Percentiles rank a stretch among this genome's conserved stretches.
Evolutionary conservation across 1,140 invertebrate species (phyloP).

Genomic region (Halesus radiatus): DNA sequence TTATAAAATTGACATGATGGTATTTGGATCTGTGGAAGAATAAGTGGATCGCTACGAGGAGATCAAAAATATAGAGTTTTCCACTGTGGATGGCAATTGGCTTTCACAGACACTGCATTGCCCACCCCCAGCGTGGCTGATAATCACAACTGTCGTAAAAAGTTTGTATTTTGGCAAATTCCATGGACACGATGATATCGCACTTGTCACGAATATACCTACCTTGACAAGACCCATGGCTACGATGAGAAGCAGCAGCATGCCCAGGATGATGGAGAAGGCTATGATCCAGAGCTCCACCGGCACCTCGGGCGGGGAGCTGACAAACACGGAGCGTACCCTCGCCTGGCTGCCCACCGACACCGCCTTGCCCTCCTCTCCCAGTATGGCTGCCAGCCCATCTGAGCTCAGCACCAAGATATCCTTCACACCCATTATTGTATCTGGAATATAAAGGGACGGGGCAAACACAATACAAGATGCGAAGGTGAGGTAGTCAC

Average conservation of each 20-base stretch:
- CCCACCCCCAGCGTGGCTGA: too few relatives aligned
- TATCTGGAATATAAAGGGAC: conserved; percentile 23
- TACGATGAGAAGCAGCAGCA: conserved; percentile 61
- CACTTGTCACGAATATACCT: background rate
- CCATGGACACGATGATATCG: too few relatives aligned
- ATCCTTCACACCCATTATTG: conserved; percentile 44
- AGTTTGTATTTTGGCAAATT: too few relatives aligned
- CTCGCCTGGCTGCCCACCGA: background rate
- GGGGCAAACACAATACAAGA: too few relatives aligned
- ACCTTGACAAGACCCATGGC: conserved; percentile 61
- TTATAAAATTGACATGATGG: too few relatives aligned
- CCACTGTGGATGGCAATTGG: too few relatives aligned
- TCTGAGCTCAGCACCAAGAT: conserved; percentile 36
- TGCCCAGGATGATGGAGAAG: conserved; percentile 62
- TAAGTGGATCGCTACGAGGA: too few relatives aligned
- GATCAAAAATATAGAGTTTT: too few relatives aligned
- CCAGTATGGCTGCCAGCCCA: background rate
- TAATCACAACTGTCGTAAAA: too few relatives aligned
- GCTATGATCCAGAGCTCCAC: conserved; percentile 63
- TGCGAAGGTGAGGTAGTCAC: too few relatives aligned
- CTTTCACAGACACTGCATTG: too few relatives aligned
- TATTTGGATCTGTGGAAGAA: too few relatives aligned
- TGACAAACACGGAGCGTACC: conserved; percentile 60
- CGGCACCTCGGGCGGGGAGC: conserved; percentile 52
- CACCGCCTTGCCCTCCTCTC: background rate